Percentiles rank a stretch among this genome's conserved stretches.
These are phyloP conservation scores for Triplophysa rosa DNA, from an alignment of 2,113 vertebrate genomes.

Conservation along the genomic window DNA sequence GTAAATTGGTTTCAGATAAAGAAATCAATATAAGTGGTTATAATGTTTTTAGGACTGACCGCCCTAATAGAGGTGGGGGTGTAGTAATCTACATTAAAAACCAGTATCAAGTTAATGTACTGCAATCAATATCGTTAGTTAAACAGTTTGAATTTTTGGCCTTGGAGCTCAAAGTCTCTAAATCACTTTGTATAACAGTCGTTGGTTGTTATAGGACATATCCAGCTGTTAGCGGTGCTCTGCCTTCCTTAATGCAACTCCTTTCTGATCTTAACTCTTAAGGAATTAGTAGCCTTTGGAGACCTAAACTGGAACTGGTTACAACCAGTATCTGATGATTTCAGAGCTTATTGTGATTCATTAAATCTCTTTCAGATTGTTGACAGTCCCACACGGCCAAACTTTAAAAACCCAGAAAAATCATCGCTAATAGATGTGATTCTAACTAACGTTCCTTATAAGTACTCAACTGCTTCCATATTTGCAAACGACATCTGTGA, in stretches of 20 bases:
- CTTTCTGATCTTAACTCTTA: neutral
- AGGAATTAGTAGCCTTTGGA: neutral
- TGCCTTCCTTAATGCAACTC: neutral
- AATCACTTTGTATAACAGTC: neutral
- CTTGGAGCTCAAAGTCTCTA: neutral
- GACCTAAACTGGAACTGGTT: constrained; percentile 4
- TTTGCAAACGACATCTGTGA: constrained; percentile 4
- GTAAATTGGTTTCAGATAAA: neutral
- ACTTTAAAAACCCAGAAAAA: constrained; percentile 42
- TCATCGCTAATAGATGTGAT: constrained; percentile 31
- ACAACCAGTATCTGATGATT: constrained; percentile 28
- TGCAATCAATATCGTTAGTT: neutral
- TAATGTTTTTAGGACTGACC: neutral
- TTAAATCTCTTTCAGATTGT: constrained; percentile 42
- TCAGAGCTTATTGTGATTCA: constrained; percentile 26
- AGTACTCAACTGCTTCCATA: constrained; percentile 26
- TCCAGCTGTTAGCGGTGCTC: neutral
- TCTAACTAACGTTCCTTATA: constrained; percentile 31
- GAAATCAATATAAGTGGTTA: neutral
- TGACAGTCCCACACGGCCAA: constrained; percentile 39
- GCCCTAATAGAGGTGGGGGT: neutral
- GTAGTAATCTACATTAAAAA: neutral
- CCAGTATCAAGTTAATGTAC: neutral
- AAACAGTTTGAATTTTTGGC: neutral
- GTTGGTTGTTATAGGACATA: neutral